Conservation (phyloP, 1,140 invertebrate species). For the Calliopsis andreniformis region DNA sequence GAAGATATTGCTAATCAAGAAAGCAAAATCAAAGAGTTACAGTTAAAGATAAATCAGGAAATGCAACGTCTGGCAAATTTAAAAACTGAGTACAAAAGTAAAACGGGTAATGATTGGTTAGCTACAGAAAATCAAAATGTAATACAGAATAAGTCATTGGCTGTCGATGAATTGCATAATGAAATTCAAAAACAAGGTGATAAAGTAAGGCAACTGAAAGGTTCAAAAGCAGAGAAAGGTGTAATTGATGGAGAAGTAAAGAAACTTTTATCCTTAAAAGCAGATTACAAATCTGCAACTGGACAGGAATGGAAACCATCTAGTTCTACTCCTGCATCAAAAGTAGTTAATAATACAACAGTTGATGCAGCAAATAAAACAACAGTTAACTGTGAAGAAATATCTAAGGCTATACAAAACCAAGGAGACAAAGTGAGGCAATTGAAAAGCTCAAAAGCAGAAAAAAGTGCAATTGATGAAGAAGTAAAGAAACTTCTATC, state of each 20-base stretch:
- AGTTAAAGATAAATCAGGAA: slow-evolving; percentile 24
- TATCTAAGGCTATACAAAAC: slow-evolving; percentile 13
- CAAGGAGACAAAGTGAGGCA: slow-evolving; percentile 89
- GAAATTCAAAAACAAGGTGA: slow-evolving; percentile 83
- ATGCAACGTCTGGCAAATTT: slow-evolving; percentile 82
- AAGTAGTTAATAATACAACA: background rate
- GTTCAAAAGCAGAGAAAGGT: slow-evolving; percentile 79
- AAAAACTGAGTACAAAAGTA: slow-evolving; percentile 84
- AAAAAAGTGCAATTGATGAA: slow-evolving; percentile 83
- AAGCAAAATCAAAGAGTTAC: slow-evolving; percentile 26
- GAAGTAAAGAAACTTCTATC: slow-evolving; percentile 86
- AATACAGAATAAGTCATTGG: background rate
- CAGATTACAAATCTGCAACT: slow-evolving; percentile 85
- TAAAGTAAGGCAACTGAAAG: slow-evolving; percentile 87
- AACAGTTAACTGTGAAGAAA: background rate
- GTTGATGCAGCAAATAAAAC: background rate
- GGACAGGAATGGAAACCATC: slow-evolving; percentile 86
- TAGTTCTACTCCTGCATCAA: slow-evolving; percentile 47
- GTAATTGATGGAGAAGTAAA: slow-evolving; percentile 86
- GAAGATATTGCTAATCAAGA: slow-evolving; percentile 24
- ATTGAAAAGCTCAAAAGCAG: slow-evolving; percentile 83
- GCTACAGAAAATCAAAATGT: background rate
- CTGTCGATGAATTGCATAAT: background rate
- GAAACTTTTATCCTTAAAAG: slow-evolving; percentile 86
- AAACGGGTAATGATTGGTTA: slow-evolving; percentile 70